Evolutionary conservation across 2,113 vertebrate species (phyloP), one percentile per base, ranked within the genome.

Genomic region (Henicopernis longicauda): DNA sequence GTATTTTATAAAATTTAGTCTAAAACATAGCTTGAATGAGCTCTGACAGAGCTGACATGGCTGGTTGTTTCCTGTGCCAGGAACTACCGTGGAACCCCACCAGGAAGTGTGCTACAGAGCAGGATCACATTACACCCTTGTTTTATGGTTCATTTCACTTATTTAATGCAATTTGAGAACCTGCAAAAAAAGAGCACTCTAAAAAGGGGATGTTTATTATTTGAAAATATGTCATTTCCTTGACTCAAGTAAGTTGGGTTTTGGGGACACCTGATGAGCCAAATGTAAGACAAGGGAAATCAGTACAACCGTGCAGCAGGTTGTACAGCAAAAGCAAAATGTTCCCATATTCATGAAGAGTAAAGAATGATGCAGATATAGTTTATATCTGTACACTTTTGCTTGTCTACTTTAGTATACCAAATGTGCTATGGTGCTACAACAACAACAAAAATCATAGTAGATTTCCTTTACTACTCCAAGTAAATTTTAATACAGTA

Each of bases 141-240:
- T 98, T 98, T 98, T 97, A 97, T 98, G 98, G 97, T 98, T 98
- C 98, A 98, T 98, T 98, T 98, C 98, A 98, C 94, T 95, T 98
- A 97, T 93, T 98, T 98, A 98, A 98, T 98, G 98, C 95, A 97
- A 98, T 97, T 90, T 17, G 96, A 98, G 98, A 98, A 98, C 95
- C 96, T 98, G 94, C 95, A 98, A 97, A 90, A 95, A 98, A 97
- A 95, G 88, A 98, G 58, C 93, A 93, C 82, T 95, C 89, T 95
- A 78, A 96, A 97, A 97, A 87, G 81, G 84, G 42, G 91, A 95
- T 96, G 96, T 86, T 97, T 96, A 86, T 97, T 96, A 72, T 95
- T 97, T 95, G 93, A 97, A 96, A 84, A 95, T 89, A 86, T 72
- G 89, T 88, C 34, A 74, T 97, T 97, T 97, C 65, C 97, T 38